A percentile compares a stretch with the other conserved stretches of the same genome.
Evolutionary conservation across 2,888 invertebrate species (phyloP).

Genomic region (Eupithecia pulchellata): DNA sequence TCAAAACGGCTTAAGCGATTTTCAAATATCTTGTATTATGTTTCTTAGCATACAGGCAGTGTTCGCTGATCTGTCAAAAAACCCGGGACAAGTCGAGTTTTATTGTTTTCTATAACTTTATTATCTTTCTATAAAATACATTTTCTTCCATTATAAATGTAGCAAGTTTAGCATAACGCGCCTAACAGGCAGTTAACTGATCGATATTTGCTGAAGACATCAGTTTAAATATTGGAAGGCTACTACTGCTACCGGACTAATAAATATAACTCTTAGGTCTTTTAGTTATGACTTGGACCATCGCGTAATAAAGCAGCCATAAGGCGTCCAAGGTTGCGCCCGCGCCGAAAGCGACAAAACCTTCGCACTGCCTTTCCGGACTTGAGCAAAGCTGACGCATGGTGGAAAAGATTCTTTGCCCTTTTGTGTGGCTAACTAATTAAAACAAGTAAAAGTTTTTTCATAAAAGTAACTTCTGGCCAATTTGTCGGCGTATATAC

Average conservation of each 20-base stretch:
- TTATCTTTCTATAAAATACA: too few relatives aligned
- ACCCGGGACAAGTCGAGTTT: too few relatives aligned
- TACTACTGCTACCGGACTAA: background rate
- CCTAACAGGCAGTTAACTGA: background rate
- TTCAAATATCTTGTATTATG: too few relatives aligned
- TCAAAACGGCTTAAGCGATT: too few relatives aligned
- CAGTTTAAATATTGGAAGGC: background rate
- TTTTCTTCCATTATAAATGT: background rate
- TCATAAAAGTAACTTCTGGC: background rate
- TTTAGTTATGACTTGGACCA: constrained; percentile 45
- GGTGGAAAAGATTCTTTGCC: background rate
- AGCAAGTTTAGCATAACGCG: background rate
- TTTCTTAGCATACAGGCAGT: too few relatives aligned
- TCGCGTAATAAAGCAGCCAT: constrained; percentile 36
- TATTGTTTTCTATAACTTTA: too few relatives aligned
- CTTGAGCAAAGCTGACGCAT: constrained; percentile 10
- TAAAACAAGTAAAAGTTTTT: background rate
- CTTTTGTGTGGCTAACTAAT: background rate
- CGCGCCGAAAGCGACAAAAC: constrained; percentile 66
- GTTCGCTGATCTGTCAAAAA: too few relatives aligned
- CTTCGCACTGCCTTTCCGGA: constrained; percentile 50
- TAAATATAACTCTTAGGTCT: background rate
- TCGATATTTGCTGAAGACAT: background rate
- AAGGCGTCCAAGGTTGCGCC: constrained; percentile 67
- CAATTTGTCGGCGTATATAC: background rate